These are phyloP conservation scores for Pristis pectinata DNA, from an alignment of 2,797 vertebrate species.

Conservation along the genomic window DNA sequence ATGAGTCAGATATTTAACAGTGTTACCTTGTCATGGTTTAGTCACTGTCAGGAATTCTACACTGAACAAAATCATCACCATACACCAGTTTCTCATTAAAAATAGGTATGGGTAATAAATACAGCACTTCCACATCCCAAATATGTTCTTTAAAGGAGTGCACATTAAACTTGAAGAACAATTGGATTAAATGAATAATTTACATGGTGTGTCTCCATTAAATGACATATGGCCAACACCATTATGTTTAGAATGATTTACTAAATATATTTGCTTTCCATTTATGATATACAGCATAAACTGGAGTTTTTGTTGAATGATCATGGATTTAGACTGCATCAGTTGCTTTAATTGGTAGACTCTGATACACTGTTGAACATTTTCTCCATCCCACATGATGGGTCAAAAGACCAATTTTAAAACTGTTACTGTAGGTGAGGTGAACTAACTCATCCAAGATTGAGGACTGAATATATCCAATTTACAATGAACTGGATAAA, in stretches of 20 bases:
- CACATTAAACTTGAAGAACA: not conserved
- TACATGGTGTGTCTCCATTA: not conserved
- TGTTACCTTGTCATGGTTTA: not conserved
- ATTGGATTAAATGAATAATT: not conserved
- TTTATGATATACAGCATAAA: not conserved
- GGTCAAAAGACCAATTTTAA: not conserved
- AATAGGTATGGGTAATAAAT: not conserved
- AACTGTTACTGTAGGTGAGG: not conserved
- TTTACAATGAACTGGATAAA: not conserved
- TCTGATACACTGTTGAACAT: not conserved
- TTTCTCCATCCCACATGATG: not conserved
- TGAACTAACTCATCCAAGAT: not conserved
- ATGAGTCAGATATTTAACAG: not conserved
- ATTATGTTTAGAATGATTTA: not conserved
- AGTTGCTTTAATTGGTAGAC: not conserved
- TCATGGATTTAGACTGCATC: not conserved
- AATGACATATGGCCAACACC: not conserved
- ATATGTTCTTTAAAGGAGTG: not conserved
- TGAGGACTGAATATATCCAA: not conserved
- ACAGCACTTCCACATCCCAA: not conserved
- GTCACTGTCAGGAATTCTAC: not conserved
- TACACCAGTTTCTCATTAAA: not conserved
- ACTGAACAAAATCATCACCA: not conserved
- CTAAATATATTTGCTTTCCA: not conserved
- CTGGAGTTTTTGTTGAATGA: not conserved